Base-by-base conservation (phyloP, 2,797 vertebrate species). In the Limnodromus scolopaceus region DNA sequence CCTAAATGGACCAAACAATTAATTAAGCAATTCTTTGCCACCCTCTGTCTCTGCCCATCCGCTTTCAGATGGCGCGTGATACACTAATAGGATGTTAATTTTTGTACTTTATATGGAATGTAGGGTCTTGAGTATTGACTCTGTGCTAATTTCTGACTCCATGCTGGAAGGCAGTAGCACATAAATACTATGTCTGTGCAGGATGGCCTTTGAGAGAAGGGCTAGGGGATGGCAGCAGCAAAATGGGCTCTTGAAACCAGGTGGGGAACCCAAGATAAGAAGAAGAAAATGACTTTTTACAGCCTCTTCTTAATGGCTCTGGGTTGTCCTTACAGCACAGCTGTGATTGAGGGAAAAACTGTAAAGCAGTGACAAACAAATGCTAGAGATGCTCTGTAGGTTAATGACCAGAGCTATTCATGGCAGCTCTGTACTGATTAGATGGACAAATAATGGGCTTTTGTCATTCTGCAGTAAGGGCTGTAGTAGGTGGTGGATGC, bases 101-200 rank as follows among this genome's bases (percentile, higher is more conserved):
- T 38, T 17, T 46, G 0, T 11, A 1, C 3, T n/a, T 53, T 18
- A 18, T 5, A 5, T 15, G 32, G 22, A 30, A 32, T 30, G 23
- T 6, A 3, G 30, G 25, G 28, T 71, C n/a, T 70, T 13, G 20
- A 23, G 2, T 27, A 54, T 19, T 43, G 66, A 14, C 12, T 72
- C 18, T 5, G 5, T 65, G 34, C 13, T 48, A 3, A 28, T 53
- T 63, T 68, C 23, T 60, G 54, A 45, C 32, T 53, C 3, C 25
- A 3, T 3, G 12, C 45, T 61, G 41, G 30, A 43, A 41, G 48
- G 55, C 16, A 19, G 36, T 25, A 55, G 49, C 60, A 1, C 6
- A 0, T 23, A 23, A 41, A 3, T 30, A 4, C 11, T 6, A 6
- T 3, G 4, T 58, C 11, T 0, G 0, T 4, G 10, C 30, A 15